Evolutionary conservation across 2,888 invertebrate species (phyloP).

Genomic region (Plagodis pulveraria): DNA sequence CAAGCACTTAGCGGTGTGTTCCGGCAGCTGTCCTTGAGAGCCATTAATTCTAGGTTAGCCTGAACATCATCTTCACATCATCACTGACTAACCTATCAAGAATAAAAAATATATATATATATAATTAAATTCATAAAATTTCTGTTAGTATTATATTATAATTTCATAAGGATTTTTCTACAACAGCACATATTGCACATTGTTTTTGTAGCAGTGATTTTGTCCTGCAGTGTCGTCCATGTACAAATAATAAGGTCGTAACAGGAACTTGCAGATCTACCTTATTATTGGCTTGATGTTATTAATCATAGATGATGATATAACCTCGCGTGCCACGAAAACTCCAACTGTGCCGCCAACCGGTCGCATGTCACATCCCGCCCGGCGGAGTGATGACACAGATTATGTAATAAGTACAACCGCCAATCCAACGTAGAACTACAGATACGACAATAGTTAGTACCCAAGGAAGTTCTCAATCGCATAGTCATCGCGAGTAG

Average conservation of each 20-base stretch:
- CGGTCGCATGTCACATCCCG: conserved; percentile 60
- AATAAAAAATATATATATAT: no score
- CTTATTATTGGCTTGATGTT: conserved; percentile 21
- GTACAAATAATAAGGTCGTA: neutral
- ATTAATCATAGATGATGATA: conserved; percentile 53
- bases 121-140: no score
- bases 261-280: conserved; percentile 27
- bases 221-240: no score
- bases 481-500: conserved; percentile 76
- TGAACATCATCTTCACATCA: no score
- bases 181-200: no score
- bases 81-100: no score
- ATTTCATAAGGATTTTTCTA: no score
- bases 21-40: no score
- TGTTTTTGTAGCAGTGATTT: no score
- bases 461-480: conserved; percentile 52
- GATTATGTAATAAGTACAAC: conserved; percentile 25
- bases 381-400: conserved; percentile 10
- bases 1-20: no score
- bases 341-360: conserved; percentile 45
- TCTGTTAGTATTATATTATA: no score
- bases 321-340: conserved; percentile 54
- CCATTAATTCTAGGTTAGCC: no score
- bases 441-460: conserved; percentile 43
- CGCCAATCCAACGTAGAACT: conserved; percentile 34